Conservation (phyloP, 2,797 vertebrate genomes). For the Aeoliscus strigatus region DNA sequence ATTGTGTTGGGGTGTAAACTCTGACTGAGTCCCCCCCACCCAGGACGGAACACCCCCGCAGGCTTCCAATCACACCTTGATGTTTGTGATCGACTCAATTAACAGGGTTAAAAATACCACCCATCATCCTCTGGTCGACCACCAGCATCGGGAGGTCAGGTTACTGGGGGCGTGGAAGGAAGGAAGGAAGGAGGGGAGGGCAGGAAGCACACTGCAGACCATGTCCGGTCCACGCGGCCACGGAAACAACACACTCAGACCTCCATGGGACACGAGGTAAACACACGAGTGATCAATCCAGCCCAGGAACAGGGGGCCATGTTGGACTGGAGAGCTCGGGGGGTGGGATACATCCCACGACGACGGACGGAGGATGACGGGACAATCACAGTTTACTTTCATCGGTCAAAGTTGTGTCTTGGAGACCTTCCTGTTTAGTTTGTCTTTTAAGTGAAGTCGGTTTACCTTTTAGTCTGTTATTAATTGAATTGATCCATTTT, state of each 20-base stretch:
- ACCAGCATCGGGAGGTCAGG: constrained; percentile 55
- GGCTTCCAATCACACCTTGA: constrained; percentile 19
- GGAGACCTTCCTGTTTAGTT: no score
- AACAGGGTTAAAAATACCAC: constrained; percentile 58
- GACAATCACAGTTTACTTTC: no score
- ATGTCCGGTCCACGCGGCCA: constrained; percentile 42
- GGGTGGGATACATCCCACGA: no score
- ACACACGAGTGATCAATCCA: no score
- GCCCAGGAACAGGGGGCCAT: no score
- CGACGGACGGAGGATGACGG: no score
- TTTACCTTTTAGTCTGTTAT: no score
- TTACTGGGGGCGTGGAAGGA: constrained; percentile 55
- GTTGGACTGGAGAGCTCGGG: no score
- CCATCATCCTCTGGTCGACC: constrained; percentile 63
- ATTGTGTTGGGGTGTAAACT: not conserved
- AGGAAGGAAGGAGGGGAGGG: constrained; percentile 66
- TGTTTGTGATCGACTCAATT: constrained; percentile 42
- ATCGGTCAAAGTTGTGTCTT: no score
- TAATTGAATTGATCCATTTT: no score
- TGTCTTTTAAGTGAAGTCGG: no score
- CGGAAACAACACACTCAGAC: constrained; percentile 61
- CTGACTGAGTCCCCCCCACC: no score
- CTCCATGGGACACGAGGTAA: constrained; percentile 37
- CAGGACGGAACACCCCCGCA: not conserved
- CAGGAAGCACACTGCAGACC: constrained; percentile 67